A percentile compares a stretch with the other conserved stretches of the same genome.
These are phyloP conservation scores for Tridacna crocea DNA, from an alignment of 2,888 invertebrate genomes.

Conservation along the genomic window DNA sequence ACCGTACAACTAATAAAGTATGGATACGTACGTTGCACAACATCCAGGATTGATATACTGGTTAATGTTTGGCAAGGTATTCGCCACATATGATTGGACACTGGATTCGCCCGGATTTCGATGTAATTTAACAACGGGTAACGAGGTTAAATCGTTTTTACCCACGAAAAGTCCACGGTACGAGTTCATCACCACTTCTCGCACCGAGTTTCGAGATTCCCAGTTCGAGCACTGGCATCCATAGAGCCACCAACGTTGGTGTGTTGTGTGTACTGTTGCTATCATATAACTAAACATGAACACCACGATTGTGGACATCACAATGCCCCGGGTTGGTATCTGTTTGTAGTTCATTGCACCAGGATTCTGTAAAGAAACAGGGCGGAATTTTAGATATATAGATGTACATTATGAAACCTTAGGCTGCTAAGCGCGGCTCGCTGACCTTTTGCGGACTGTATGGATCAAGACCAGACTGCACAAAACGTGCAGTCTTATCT, in stretches of 20 bases:
- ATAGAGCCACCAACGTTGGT: conserved; percentile 66
- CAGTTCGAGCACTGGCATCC: conserved; percentile 64
- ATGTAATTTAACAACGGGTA: conserved; percentile 67
- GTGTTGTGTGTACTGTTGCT: conserved; percentile 46
- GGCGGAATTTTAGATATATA: no score
- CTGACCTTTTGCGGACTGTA: no score
- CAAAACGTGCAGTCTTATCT: no score
- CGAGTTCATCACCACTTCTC: conserved; percentile 64
- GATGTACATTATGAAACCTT: no score
- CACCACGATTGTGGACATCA: conserved; percentile 12
- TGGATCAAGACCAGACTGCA: no score
- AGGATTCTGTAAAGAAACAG: background rate
- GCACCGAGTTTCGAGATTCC: conserved; percentile 57
- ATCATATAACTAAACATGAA: conserved; percentile 39
- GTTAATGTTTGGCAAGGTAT: conserved; percentile 59
- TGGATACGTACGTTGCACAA: conserved; percentile 61
- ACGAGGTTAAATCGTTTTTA: conserved; percentile 52
- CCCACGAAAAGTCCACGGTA: conserved; percentile 66
- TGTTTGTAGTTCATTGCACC: conserved; percentile 8
- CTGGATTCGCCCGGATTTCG: conserved; percentile 55
- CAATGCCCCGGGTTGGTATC: conserved; percentile 9
- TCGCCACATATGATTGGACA: conserved; percentile 59
- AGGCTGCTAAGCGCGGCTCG: no score
- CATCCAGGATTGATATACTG: conserved; percentile 58
- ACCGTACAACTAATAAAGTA: no score